These are phyloP conservation scores for Drosophila yooni DNA, from an alignment of 2,888 invertebrate species.

Conservation along the genomic window DNA sequence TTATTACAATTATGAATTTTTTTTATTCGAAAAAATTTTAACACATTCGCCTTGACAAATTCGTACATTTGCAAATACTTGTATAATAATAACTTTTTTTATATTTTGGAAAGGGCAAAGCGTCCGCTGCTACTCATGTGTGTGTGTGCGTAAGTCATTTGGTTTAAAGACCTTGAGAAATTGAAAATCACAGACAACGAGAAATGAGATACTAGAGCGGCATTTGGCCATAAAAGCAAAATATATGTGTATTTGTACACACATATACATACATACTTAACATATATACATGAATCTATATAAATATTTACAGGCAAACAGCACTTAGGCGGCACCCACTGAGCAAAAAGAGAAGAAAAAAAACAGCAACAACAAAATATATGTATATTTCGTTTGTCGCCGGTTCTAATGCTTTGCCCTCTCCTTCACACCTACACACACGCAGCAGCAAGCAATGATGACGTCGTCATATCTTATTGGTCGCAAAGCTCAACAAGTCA, in stretches of 20 bases:
- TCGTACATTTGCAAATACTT: constrained; percentile 16
- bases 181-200: constrained; percentile 68
- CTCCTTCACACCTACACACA: constrained; percentile 45
- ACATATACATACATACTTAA: background rate
- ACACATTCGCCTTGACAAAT: constrained; percentile 44
- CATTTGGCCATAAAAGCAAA: constrained; percentile 74
- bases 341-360: constrained; percentile 33
- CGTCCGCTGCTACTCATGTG: constrained; percentile 27
- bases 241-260: constrained; percentile 30
- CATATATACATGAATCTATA: constrained; percentile 45
- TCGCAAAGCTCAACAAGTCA: constrained; percentile 60
- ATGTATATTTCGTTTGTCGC: constrained; percentile 70
- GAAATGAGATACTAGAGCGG: constrained; percentile 78
- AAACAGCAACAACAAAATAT: constrained; percentile 41
- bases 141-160: constrained; percentile 55
- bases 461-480: constrained; percentile 48
- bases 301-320: constrained; percentile 67
- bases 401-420: constrained; percentile 55
- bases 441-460: constrained; percentile 30
- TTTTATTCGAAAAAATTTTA: constrained; percentile 12
- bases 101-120: constrained; percentile 53
- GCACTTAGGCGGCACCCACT: constrained; percentile 77
- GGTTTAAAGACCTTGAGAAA: constrained; percentile 71
- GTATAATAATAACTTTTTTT: constrained; percentile 31
- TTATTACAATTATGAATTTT: constrained; percentile 16